These are phyloP conservation scores for human (Homo sapiens) DNA, from an alignment of 2,113 vertebrate species.

Conservation along the genomic window DNA sequence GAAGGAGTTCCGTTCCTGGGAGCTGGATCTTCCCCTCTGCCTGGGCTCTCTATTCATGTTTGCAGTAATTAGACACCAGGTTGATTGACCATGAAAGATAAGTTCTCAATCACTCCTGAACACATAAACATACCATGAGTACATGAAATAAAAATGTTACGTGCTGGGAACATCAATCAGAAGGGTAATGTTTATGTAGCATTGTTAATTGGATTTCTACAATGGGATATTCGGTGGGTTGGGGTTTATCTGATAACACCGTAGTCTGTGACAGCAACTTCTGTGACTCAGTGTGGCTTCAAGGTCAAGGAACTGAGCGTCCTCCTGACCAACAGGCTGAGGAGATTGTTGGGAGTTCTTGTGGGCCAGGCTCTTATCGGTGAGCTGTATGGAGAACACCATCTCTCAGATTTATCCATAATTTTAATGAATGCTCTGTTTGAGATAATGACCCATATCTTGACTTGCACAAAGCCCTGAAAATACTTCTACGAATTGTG, in stretches of 20 bases:
- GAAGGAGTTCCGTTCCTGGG: background rate
- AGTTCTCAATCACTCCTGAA: conserved; percentile 38
- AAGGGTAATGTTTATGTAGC: conserved; percentile 22
- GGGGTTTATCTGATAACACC: conserved; percentile 4
- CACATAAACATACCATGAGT: background rate
- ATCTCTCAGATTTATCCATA: background rate
- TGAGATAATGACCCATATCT: conserved; percentile 58
- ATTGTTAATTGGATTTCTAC: conserved; percentile 63
- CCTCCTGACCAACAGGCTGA: background rate
- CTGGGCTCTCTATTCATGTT: background rate
- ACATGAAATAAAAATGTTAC: conserved; percentile 57
- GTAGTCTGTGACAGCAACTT: background rate
- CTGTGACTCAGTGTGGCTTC: background rate
- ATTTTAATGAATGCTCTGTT: conserved; percentile 43
- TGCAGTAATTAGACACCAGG: conserved; percentile 39
- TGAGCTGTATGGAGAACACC: background rate
- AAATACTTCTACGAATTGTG: background rate
- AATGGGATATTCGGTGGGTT: background rate
- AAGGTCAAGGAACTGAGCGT: background rate
- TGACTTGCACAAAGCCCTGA: conserved; percentile 48
- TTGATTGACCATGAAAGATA: conserved; percentile 9
- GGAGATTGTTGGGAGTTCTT: background rate
- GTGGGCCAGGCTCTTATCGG: background rate
- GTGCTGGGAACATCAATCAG: conserved; percentile 21
- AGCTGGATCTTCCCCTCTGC: background rate